Percentiles rank a stretch among this genome's conserved stretches.
Conservation (phyloP, 2,888 invertebrate genomes). For the Eupeodes luniger region DNA sequence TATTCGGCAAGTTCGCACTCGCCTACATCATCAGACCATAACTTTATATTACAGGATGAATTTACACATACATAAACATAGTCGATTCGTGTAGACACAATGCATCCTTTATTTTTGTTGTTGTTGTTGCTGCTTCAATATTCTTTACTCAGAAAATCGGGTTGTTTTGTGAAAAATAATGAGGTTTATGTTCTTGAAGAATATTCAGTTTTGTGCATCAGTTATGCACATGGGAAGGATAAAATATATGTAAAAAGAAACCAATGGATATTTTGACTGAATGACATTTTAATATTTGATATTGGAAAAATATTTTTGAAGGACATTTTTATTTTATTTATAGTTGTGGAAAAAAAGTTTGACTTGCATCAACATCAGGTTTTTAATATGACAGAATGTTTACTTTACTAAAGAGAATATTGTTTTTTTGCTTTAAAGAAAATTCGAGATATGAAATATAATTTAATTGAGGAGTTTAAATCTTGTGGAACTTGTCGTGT, state of each 20-base stretch:
- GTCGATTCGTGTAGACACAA: background rate
- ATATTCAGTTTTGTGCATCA: background rate
- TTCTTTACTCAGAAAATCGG: background rate
- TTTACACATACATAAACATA: background rate
- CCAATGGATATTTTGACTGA: slow-evolving; percentile 19
- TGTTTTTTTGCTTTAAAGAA: background rate
- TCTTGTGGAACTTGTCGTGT: too few species aligned
- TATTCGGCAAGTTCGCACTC: background rate
- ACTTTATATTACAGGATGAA: slow-evolving; percentile 43
- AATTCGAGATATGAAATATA: too few species aligned
- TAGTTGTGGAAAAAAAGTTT: background rate
- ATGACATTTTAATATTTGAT: slow-evolving; percentile 23
- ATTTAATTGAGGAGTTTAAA: too few species aligned
- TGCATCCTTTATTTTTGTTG: background rate
- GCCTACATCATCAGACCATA: background rate
- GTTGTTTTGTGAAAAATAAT: background rate
- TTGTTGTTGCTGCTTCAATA: background rate
- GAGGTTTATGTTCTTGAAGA: slow-evolving; percentile 9
- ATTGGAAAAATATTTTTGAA: slow-evolving; percentile 19
- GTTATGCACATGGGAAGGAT: slow-evolving; percentile 19
- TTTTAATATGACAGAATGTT: background rate
- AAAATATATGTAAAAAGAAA: background rate
- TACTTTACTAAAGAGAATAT: background rate
- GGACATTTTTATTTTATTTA: background rate
- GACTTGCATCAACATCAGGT: background rate